A percentile compares a stretch with the other conserved stretches of the same genome.
Conservation (phyloP, 2,113 vertebrate genomes). For the Platycercus adscitus region DNA sequence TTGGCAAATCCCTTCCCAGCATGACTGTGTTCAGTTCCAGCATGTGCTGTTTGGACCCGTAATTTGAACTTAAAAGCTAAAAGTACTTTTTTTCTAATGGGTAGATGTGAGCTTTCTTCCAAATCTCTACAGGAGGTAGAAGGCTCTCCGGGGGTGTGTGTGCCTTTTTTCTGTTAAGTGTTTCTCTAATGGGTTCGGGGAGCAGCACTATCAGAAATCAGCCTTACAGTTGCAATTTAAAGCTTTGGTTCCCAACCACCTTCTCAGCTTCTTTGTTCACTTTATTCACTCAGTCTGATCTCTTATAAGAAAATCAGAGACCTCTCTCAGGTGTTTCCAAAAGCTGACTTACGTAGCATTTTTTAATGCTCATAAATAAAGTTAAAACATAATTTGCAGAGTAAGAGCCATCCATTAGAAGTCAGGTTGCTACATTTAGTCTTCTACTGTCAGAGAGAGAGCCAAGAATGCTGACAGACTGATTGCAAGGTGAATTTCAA, state of each 20-base stretch:
- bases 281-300: not conserved
- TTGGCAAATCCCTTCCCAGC: slow-evolving; percentile 31
- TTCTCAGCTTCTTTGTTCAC: not conserved
- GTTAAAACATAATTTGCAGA: not conserved
- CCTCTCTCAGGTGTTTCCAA: not conserved
- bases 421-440: not conserved
- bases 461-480: not conserved
- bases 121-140: slow-evolving; percentile 49
- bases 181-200: slow-evolving; percentile 52
- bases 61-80: slow-evolving; percentile 51
- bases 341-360: not conserved
- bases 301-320: not conserved
- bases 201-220: slow-evolving; percentile 2
- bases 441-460: not conserved
- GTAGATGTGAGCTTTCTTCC: slow-evolving; percentile 23
- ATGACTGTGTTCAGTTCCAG: slow-evolving; percentile 38
- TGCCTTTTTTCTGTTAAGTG: slow-evolving; percentile 52
- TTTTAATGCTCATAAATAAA: not conserved
- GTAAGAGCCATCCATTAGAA: not conserved
- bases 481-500: not conserved
- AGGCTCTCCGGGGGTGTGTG: not conserved
- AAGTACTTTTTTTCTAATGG: slow-evolving; percentile 54
- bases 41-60: slow-evolving; percentile 57
- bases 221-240: not conserved
- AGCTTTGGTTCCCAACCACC: not conserved